Evolutionary conservation across 1,140 invertebrate species (phyloP).

Genomic region (Orius laevigatus): DNA sequence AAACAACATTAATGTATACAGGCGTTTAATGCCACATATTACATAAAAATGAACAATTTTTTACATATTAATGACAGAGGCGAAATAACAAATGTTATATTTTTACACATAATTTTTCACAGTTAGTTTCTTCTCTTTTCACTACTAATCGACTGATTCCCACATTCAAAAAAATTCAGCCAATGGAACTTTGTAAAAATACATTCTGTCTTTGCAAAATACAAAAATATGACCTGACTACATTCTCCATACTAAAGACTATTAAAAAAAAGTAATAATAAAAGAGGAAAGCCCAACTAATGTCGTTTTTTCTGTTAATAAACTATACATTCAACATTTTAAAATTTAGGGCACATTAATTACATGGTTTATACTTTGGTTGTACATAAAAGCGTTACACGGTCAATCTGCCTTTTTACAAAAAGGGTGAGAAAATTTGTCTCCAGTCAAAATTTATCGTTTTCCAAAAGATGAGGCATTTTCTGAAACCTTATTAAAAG

Average conservation of each 20-base stretch:
- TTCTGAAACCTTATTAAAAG: too few relatives aligned
- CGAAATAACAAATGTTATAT: slow-evolving; percentile 12
- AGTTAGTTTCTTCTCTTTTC: neutral
- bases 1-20: neutral
- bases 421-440: too few relatives aligned
- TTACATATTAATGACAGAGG: slow-evolving; percentile 15
- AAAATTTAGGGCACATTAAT: too few relatives aligned
- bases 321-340: slow-evolving; percentile 2
- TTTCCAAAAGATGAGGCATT: too few relatives aligned
- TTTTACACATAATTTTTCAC: neutral
- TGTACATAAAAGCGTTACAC: too few relatives aligned
- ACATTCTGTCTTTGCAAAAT: neutral
- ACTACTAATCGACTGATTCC: slow-evolving; percentile 5
- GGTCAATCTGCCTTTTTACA: too few relatives aligned
- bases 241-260: slow-evolving; percentile 4
- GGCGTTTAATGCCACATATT: slow-evolving; percentile 12
- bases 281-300: too few relatives aligned
- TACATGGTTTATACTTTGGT: too few relatives aligned
- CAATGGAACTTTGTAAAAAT: too few relatives aligned
- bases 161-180: neutral
- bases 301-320: slow-evolving; percentile 9
- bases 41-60: slow-evolving; percentile 18
- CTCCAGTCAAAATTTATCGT: too few relatives aligned
- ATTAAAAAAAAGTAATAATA: too few relatives aligned
- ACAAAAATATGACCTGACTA: slow-evolving; percentile 18